Base-by-base conservation (phyloP, 2,888 invertebrate species). In the Pterostichus madidus region DNA sequence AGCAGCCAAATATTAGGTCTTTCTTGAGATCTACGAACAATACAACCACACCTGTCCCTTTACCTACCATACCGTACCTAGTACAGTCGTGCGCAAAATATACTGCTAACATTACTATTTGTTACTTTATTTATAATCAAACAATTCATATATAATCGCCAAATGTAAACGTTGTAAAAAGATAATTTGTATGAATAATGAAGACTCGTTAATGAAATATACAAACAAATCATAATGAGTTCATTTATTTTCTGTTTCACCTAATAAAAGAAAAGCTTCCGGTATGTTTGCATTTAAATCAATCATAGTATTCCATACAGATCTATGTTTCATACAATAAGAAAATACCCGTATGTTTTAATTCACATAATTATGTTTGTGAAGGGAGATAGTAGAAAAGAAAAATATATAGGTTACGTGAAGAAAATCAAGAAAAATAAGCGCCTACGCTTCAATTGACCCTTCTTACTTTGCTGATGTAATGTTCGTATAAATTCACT, bases 301-400 rank as follows among this genome's bases (percentile, higher is more conserved):
- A 32, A 39, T 39, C 39, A 68, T 68, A 8, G 13, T 56, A 56
- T 13, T 56, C 17, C 17, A 17, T 56, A 13, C 2, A 5, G 8
- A 13, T 56, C 2, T 68, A 68, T 68, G 68, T 44, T 44, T 68
- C 39, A 68, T 68, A 68, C 44, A 39, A 68, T 8, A 17, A 56
- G 56, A 39, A 56, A 56, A 56, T 44, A 68, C 68, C 39, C 68
- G 68, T 68, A 68, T 68, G 10, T 44, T 68, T 68, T 68, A 68
- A 68, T 68, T 68, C 15, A 15, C 5, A 5, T 56, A 13, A 52
- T 52, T 52, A 5, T n/a, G n/a, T 11, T 64, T 35, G 32, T 39
- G 32, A 5, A 52, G n/a, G 56, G 11, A 17, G 11, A 59, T 24
- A 59, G 24, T 59, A 59, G n/a, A n/a, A n/a, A 11, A 59, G 24